phyloP scores from a whole-genome alignment of 2,797 vertebrate genomes.

The Channa striata region DNA sequence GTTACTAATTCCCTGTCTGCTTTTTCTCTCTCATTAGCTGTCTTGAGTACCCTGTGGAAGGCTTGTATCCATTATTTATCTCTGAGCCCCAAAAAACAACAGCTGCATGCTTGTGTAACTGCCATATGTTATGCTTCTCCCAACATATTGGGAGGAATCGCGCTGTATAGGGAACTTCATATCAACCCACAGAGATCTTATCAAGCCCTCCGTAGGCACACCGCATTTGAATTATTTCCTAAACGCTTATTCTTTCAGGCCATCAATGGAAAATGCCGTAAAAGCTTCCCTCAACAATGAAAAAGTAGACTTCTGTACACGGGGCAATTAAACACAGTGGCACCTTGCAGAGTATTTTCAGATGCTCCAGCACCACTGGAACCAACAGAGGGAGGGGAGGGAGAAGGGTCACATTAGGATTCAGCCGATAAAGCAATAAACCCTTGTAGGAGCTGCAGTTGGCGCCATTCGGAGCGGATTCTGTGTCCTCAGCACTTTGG shows the following conservation, averaged over 20 bases:
- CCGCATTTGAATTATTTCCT: constrained; percentile 47
- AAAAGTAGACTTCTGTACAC: constrained; percentile 16
- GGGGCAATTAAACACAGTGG: constrained; percentile 51
- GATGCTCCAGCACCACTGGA: constrained; percentile 58
- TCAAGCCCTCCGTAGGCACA: constrained; percentile 35
- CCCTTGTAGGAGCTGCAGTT: constrained; percentile 72
- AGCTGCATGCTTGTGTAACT: constrained; percentile 80
- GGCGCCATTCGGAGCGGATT: constrained; percentile 73
- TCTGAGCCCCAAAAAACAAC: constrained; percentile 75
- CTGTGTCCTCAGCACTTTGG: constrained; percentile 80
- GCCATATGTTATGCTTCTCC: constrained; percentile 74
- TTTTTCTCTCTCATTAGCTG: constrained; percentile 78
- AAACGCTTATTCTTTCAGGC: constrained; percentile 28
- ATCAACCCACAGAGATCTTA: constrained; percentile 63
- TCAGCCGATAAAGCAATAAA: constrained; percentile 83
- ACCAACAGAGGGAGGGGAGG: constrained; percentile 38
- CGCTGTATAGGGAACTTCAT: constrained; percentile 59
- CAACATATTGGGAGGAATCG: constrained; percentile 71
- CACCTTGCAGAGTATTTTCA: constrained; percentile 47
- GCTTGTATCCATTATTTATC: constrained; percentile 84
- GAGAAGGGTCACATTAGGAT: constrained; percentile 75
- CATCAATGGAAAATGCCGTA: constrained; percentile 38
- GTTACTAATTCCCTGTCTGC: constrained; percentile 79
- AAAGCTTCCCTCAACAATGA: constrained; percentile 33
- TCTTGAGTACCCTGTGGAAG: constrained; percentile 75